Evolutionary conservation across 1,140 invertebrate species (phyloP), one percentile per base, ranked within the genome.

Genomic region (Belonocnema kinseyi): DNA sequence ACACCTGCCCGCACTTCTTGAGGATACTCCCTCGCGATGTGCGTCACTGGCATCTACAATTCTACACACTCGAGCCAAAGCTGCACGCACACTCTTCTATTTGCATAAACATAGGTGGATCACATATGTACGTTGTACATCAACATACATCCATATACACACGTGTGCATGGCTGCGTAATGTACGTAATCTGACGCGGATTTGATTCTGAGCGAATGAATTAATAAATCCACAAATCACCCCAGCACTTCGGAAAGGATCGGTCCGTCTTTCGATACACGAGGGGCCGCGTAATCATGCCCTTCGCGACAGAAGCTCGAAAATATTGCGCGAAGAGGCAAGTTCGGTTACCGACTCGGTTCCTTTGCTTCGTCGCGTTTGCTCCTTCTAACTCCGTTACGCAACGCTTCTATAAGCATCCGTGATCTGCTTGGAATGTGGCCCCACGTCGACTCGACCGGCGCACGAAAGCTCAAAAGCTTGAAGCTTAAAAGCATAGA

Each of bases 321-420:
- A 7, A 66, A 66, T 46, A 14, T 66, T 66, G 61, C 61, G 33
- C 61, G 61, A 66, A 66, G 61, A 46, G 61, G 40, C 61, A 66
- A 66, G 33, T 66, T 66, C 14, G 33, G 33, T 66, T 66, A 66
- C 12, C 61, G 61, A 53, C 72, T 56, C 46, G 50, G 70, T 72
- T 75, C 79, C 75, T 74, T 76, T 76, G 72, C 77, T 80, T 83
- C 80, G 78, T 82, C 77, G 83, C 26, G 56, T 21, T 66, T 66
- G 26, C 61, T 66, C 61, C 77, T 82, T 80, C 85, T 87, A 82
- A 88, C 84, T 84, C 74, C 80, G 87, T 91, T 91, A 91, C 90
- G 89, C 86, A 91, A 91, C 85, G 88, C 85, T 91, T 91, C 90
- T 91, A 91, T 91, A 90, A 91, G 88, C 90, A 91, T 91, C 90